A percentile compares a stretch with the other conserved stretches of the same genome.
phyloP scores from a whole-genome alignment of 2,797 vertebrate species.

The Gobio occitaniae region DNA sequence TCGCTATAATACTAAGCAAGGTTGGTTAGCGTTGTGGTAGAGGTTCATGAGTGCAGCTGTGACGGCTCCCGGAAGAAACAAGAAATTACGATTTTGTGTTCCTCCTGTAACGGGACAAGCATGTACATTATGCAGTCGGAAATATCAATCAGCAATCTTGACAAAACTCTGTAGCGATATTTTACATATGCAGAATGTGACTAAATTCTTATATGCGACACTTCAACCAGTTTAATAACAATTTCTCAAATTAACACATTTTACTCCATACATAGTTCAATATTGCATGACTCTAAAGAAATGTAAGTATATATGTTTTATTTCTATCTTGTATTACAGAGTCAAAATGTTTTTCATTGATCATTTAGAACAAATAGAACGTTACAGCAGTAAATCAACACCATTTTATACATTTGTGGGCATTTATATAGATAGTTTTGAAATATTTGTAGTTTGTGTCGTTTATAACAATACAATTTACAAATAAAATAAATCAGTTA shows the following conservation, averaged over 20 bases:
- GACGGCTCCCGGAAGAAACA: conserved; percentile 33
- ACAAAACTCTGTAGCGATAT: background rate
- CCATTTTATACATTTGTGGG: background rate
- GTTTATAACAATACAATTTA: background rate
- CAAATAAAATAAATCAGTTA: background rate
- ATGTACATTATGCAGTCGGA: background rate
- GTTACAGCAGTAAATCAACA: background rate
- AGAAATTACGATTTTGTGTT: conserved; percentile 8
- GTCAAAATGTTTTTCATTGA: background rate
- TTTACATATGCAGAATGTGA: background rate
- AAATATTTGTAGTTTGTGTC: background rate
- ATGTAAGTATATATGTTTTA: background rate
- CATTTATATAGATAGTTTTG: background rate
- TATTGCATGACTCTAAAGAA: background rate
- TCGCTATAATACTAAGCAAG: background rate
- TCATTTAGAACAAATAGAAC: background rate
- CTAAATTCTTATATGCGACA: background rate
- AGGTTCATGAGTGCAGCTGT: conserved; percentile 9
- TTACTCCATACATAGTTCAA: background rate
- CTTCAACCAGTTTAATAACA: background rate
- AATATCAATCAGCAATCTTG: background rate
- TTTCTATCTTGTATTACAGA: background rate
- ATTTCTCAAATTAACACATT: background rate
- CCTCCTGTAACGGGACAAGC: background rate
- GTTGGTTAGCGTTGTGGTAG: background rate